Evolutionary conservation across 2,888 invertebrate genomes (phyloP).

Genomic region (Acanthosepion esculentum): DNA sequence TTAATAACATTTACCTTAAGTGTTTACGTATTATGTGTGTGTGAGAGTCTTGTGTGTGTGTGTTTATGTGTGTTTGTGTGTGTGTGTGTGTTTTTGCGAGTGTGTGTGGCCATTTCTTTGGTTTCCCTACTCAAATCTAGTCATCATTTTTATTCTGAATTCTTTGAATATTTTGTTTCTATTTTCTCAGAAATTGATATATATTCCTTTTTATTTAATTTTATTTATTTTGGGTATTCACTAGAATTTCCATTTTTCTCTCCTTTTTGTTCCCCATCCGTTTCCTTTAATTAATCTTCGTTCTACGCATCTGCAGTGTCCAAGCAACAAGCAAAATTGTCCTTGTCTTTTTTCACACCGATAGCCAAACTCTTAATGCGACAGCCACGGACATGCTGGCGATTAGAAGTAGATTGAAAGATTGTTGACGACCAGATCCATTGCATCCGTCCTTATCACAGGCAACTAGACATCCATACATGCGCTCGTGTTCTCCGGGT

Average conservation of each 20-base stretch:
- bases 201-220: too few relatives aligned
- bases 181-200: too few relatives aligned
- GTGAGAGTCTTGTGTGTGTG: neutral
- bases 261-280: too few relatives aligned
- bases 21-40: too few relatives aligned
- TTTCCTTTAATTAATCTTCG: neutral
- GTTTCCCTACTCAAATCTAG: too few relatives aligned
- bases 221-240: too few relatives aligned
- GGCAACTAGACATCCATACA: slow-evolving; percentile 69
- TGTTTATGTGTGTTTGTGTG: neutral
- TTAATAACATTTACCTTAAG: too few relatives aligned
- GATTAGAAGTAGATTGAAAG: neutral
- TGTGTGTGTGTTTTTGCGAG: neutral
- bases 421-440: slow-evolving; percentile 51
- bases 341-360: neutral
- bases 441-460: slow-evolving; percentile 73
- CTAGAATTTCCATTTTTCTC: too few relatives aligned
- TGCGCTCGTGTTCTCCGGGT: slow-evolving; percentile 53
- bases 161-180: too few relatives aligned
- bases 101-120: too few relatives aligned
- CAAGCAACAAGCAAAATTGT: neutral
- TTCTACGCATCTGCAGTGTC: neutral
- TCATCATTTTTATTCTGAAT: too few relatives aligned
- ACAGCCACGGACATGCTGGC: neutral
- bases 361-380: neutral